phyloP scores from a whole-genome alignment of 2,113 vertebrate genomes.

The Coregonus clupeaformis region DNA sequence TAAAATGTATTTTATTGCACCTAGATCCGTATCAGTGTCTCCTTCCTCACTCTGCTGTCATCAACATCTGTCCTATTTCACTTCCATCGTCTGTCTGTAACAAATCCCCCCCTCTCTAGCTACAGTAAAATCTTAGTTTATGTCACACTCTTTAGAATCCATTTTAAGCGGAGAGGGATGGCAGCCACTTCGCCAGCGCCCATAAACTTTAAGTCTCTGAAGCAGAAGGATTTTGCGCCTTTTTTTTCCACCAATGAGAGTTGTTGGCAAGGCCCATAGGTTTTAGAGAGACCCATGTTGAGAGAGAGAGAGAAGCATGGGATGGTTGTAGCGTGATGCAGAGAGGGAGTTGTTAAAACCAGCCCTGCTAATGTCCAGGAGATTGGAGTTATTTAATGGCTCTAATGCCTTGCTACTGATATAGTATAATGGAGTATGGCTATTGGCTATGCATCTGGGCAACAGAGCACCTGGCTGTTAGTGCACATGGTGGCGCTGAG shows the following conservation, averaged over 20 bases:
- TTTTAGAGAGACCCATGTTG: no score
- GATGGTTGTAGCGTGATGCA: slow-evolving; percentile 13
- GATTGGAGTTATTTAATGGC: not conserved
- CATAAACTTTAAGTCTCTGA: slow-evolving; percentile 59
- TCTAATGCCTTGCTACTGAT: not conserved
- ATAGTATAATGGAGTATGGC: not conserved
- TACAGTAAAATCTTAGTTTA: slow-evolving; percentile 45
- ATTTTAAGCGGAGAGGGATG: slow-evolving; percentile 37
- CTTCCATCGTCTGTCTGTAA: slow-evolving; percentile 43
- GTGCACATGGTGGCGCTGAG: slow-evolving; percentile 51
- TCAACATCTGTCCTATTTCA: slow-evolving; percentile 55
- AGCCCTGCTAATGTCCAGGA: not conserved
- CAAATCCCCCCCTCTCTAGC: slow-evolving; percentile 34
- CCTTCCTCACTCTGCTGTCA: slow-evolving; percentile 8
- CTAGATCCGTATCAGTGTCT: slow-evolving; percentile 36
- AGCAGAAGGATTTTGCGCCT: slow-evolving; percentile 27
- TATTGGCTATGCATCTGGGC: not conserved
- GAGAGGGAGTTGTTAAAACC: not conserved
- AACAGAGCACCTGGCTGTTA: not conserved
- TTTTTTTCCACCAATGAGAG: not conserved
- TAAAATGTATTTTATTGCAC: slow-evolving; percentile 42
- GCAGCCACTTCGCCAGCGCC: slow-evolving; percentile 28
- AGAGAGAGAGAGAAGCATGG: not conserved
- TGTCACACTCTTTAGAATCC: slow-evolving; percentile 51
- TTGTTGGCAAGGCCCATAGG: slow-evolving; percentile 14